A percentile compares a stretch with the other conserved stretches of the same genome.
Evolutionary conservation across 2,888 invertebrate genomes (phyloP).

Genomic region (Macropis europaea): DNA sequence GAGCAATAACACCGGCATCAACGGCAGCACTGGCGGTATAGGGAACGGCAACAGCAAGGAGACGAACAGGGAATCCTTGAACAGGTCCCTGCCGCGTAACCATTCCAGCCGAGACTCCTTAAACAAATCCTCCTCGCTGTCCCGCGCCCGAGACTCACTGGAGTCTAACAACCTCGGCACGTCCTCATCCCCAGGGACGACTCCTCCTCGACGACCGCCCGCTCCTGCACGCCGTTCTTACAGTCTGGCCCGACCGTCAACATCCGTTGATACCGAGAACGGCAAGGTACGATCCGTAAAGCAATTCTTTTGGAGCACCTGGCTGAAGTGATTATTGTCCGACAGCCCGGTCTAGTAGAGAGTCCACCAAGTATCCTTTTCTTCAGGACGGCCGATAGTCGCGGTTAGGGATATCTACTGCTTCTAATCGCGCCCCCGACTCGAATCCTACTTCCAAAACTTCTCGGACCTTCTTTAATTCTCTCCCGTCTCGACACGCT

Average conservation of each 20-base stretch:
- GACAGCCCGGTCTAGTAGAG: slow-evolving; percentile 80
- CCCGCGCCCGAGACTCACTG: slow-evolving; percentile 74
- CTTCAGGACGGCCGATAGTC: slow-evolving; percentile 52
- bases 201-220: slow-evolving; percentile 76
- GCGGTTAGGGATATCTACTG: slow-evolving; percentile 54
- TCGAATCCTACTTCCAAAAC: slow-evolving; percentile 3
- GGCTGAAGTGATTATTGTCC: slow-evolving; percentile 83
- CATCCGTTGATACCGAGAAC: slow-evolving; percentile 79
- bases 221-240: slow-evolving; percentile 78
- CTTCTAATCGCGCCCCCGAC: slow-evolving; percentile 22
- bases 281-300: slow-evolving; percentile 87
- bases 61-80: slow-evolving; percentile 71
- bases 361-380: slow-evolving; percentile 41
- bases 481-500: slow-evolving; percentile 25
- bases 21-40: slow-evolving; percentile 38
- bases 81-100: slow-evolving; percentile 74
- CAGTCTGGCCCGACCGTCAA: slow-evolving; percentile 73
- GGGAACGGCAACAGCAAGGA: slow-evolving; percentile 66
- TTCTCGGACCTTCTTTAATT: background rate
- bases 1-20: slow-evolving; percentile 45
- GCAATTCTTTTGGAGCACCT: slow-evolving; percentile 86
- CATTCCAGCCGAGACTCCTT: slow-evolving; percentile 74
- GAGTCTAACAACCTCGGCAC: slow-evolving; percentile 70
- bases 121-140: slow-evolving; percentile 75
- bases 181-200: slow-evolving; percentile 68